Conservation (phyloP, 2,113 vertebrate species). For the Aptenodytes forsteri region DNA sequence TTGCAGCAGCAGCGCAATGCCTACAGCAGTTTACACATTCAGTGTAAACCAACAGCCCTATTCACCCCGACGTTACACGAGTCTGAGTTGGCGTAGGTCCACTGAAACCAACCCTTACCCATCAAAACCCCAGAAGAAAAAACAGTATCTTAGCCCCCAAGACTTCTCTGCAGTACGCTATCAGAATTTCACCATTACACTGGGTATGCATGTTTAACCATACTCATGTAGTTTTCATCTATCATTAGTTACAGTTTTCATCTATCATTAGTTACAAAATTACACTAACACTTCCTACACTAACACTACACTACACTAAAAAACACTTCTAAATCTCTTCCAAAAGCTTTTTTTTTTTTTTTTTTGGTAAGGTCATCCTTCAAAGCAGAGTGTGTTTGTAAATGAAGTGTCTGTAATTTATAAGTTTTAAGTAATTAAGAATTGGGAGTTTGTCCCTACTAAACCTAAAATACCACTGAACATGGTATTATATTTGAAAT, state of each 20-base stretch:
- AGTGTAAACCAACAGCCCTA: not conserved
- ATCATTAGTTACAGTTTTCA: not conserved
- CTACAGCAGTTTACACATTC: not conserved
- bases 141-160: not conserved
- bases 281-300: not conserved
- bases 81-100: fast-evolving
- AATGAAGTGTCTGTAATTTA: not conserved
- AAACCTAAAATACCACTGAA: not conserved
- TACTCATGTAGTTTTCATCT: not conserved
- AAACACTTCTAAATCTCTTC: not conserved
- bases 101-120: not conserved
- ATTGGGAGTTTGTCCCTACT: not conserved
- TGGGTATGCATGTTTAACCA: not conserved
- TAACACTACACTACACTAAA: not conserved
- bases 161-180: not conserved
- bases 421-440: not conserved
- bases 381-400: not conserved
- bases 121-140: not conserved
- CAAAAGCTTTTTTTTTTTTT: not conserved
- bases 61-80: fast-evolving
- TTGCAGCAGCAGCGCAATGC: not conserved
- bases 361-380: not conserved
- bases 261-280: not conserved
- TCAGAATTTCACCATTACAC: not conserved
- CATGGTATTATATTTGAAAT: not conserved